Conservation (phyloP, 2,888 invertebrate species). For the Apantesis nais region DNA sequence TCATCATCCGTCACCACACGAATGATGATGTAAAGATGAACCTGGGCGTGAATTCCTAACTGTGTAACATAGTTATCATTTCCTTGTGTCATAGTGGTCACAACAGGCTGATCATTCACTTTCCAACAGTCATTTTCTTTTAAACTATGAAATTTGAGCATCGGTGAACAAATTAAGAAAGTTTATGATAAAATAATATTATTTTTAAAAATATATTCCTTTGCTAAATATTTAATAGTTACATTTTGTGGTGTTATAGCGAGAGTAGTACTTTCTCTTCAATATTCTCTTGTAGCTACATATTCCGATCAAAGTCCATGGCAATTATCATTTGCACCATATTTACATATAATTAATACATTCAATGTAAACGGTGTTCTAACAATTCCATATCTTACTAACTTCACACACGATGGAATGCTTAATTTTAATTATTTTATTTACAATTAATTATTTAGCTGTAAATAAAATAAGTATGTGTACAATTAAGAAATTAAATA, state of each 20-base stretch:
- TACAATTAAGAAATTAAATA: constrained; percentile 47
- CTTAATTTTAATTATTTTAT: constrained; percentile 60
- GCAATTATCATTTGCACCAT: constrained; percentile 66
- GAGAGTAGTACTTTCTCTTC: constrained; percentile 60
- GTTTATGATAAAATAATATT: constrained; percentile 1
- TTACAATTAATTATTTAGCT: constrained; percentile 52
- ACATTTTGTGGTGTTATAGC: constrained; percentile 65
- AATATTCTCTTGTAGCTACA: constrained; percentile 51
- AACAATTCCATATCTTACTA: constrained; percentile 64
- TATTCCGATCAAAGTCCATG: constrained; percentile 47
- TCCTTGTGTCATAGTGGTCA: no score
- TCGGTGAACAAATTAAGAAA: background rate
- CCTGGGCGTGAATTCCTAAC: no score
- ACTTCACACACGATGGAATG: constrained; percentile 73
- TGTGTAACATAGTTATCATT: background rate
- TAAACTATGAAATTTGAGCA: background rate
- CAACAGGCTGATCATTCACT: background rate
- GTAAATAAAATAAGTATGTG: constrained; percentile 45
- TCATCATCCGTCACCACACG: no score
- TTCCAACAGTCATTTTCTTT: background rate
- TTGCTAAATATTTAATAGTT: constrained; percentile 38
- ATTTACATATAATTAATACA: constrained; percentile 60
- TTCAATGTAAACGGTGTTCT: constrained; percentile 46
- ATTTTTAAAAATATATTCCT: constrained; percentile 34
- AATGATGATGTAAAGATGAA: no score